A percentile compares a stretch with the other conserved stretches of the same genome.
These are phyloP conservation scores for Zeus faber DNA, from an alignment of 2,113 vertebrate genomes.

Conservation along the genomic window DNA sequence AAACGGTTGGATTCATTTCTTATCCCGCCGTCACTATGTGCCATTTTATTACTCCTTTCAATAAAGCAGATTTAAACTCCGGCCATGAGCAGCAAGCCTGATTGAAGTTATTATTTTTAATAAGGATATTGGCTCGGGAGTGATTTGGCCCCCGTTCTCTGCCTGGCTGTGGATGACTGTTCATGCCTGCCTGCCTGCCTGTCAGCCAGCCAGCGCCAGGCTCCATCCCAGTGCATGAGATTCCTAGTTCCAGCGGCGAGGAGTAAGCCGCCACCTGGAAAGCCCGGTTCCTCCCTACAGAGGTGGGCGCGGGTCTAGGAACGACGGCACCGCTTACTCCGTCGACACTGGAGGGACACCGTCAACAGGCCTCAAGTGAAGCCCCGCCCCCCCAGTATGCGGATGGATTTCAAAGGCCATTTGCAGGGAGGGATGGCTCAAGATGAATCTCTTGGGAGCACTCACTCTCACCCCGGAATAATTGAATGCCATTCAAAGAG, in stretches of 20 bases:
- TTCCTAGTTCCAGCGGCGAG: constrained; percentile 43
- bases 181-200: constrained; percentile 25
- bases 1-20: constrained; percentile 56
- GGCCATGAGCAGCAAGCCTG: constrained; percentile 54
- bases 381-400: too few species aligned
- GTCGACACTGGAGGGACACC: constrained; percentile 46
- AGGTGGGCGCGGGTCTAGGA: constrained; percentile 58
- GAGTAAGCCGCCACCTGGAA: constrained; percentile 24
- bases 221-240: too few species aligned
- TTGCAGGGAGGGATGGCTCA: constrained; percentile 34
- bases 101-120: constrained; percentile 76
- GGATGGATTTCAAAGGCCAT: too few species aligned
- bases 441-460: constrained; percentile 49
- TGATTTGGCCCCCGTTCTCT: constrained; percentile 49
- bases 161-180: constrained; percentile 43
- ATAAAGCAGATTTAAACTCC: constrained; percentile 54
- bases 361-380: constrained; percentile 55
- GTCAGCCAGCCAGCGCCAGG: constrained; percentile 7
- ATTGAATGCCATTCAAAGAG: constrained; percentile 68
- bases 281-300: constrained; percentile 30
- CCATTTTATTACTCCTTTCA: constrained; percentile 60
- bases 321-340: constrained; percentile 57
- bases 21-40: constrained; percentile 49
- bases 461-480: constrained; percentile 58
- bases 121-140: constrained; percentile 63